These are phyloP conservation scores for Hanleya hanleyi DNA, from an alignment of 2,888 invertebrate species.

Conservation along the genomic window DNA sequence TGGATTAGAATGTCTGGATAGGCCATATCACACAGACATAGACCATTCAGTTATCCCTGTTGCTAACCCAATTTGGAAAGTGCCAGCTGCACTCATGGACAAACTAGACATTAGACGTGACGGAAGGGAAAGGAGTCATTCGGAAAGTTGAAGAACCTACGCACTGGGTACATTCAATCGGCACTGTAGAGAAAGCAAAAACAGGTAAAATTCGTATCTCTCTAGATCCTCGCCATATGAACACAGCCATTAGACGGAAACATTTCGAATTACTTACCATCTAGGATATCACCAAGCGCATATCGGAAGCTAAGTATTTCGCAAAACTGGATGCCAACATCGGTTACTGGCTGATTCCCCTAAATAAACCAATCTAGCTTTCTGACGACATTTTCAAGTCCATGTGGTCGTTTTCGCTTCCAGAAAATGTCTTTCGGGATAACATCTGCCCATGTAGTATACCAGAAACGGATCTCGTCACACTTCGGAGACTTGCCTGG, in stretches of 20 bases:
- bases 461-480: not conserved
- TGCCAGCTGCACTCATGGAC: constrained; percentile 8
- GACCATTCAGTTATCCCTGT: too few relatives aligned
- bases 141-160: constrained; percentile 7
- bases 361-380: constrained; percentile 13
- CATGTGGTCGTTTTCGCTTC: constrained; percentile 12
- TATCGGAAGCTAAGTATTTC: constrained; percentile 15
- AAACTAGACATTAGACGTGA: constrained; percentile 9
- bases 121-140: not conserved
- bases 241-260: not conserved
- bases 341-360: not conserved
- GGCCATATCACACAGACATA: too few relatives aligned
- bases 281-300: constrained; percentile 5
- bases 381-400: constrained; percentile 9
- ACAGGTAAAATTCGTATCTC: not conserved
- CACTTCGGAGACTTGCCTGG: constrained; percentile 4
- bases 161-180: constrained; percentile 8
- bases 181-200: not conserved
- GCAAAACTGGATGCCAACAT: constrained; percentile 16
- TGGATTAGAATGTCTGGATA: not conserved
- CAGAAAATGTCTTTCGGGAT: not conserved
- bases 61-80: too few relatives aligned
- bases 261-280: constrained; percentile 16
- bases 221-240: not conserved
- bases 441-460: not conserved